Evolutionary conservation across 2,888 invertebrate genomes (phyloP).

Genomic region (Mallateleia sp.): DNA sequence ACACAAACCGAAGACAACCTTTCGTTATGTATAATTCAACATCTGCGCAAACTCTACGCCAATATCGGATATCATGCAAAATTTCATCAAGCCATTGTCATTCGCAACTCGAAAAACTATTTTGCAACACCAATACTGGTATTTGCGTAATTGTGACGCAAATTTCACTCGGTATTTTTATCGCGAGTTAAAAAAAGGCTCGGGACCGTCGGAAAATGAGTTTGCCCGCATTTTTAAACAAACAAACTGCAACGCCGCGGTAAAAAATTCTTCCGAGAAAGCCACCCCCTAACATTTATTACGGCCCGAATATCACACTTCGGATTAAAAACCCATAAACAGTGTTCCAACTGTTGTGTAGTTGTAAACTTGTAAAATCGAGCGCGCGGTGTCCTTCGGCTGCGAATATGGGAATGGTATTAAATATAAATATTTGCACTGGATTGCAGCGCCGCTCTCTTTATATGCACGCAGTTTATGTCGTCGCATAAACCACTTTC

Average conservation of each 20-base stretch:
- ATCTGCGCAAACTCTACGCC: too few species aligned
- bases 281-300: conserved; percentile 33
- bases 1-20: too few species aligned
- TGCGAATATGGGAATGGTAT: conserved; percentile 62
- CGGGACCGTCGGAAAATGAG: background rate
- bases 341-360: conserved; percentile 45
- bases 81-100: background rate
- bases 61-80: background rate
- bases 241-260: too few species aligned
- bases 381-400: conserved; percentile 71
- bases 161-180: conserved; percentile 20
- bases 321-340: conserved; percentile 60
- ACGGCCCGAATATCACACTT: conserved; percentile 18
- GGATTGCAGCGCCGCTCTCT: conserved; percentile 74
- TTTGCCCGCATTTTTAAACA: background rate
- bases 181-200: background rate
- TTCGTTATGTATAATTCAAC: too few species aligned
- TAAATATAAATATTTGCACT: conserved; percentile 74
- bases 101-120: conserved; percentile 8
- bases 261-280: conserved; percentile 27
- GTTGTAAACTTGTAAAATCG: conserved; percentile 67
- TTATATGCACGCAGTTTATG: conserved; percentile 72
- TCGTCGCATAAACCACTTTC: conserved; percentile 77
- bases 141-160: conserved; percentile 30
- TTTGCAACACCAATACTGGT: conserved; percentile 8